phyloP scores from a whole-genome alignment of 2,113 vertebrate species.

The Steatornis caripensis region DNA sequence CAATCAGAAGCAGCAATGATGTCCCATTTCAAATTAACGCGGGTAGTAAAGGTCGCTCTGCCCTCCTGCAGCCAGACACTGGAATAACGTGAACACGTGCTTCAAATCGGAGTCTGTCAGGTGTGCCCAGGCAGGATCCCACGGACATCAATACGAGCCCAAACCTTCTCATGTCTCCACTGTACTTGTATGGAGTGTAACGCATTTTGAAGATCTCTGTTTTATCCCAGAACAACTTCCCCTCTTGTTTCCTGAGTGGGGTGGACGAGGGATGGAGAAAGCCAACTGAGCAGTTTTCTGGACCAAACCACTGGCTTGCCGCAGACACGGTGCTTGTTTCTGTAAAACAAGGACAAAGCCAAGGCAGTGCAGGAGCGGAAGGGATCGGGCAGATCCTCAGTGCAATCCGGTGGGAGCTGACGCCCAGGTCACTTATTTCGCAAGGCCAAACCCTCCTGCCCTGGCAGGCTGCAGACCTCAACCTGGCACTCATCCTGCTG shows the following conservation, averaged over 20 bases:
- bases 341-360: neutral
- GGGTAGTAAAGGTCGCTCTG: neutral
- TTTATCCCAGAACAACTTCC: too few species aligned
- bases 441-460: neutral
- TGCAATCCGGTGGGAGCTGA: neutral
- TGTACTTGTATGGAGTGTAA: too few species aligned
- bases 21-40: neutral
- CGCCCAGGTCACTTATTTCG: neutral
- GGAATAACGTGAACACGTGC: neutral
- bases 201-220: too few species aligned
- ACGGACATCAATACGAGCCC: neutral
- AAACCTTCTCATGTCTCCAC: too few species aligned
- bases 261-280: too few species aligned
- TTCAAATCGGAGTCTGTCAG: neutral
- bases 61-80: neutral
- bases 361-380: neutral
- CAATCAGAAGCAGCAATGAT: neutral
- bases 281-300: too few species aligned
- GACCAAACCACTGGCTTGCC: too few species aligned
- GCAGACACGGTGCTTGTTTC: too few species aligned
- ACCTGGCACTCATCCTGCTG: neutral
- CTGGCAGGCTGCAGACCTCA: neutral
- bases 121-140: neutral
- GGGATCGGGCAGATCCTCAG: neutral
- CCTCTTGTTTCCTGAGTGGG: too few species aligned